Percentiles rank a stretch among this genome's conserved stretches.
Evolutionary conservation across 2,797 vertebrate species (phyloP).

Genomic region (Sebastes taczanowskii): DNA sequence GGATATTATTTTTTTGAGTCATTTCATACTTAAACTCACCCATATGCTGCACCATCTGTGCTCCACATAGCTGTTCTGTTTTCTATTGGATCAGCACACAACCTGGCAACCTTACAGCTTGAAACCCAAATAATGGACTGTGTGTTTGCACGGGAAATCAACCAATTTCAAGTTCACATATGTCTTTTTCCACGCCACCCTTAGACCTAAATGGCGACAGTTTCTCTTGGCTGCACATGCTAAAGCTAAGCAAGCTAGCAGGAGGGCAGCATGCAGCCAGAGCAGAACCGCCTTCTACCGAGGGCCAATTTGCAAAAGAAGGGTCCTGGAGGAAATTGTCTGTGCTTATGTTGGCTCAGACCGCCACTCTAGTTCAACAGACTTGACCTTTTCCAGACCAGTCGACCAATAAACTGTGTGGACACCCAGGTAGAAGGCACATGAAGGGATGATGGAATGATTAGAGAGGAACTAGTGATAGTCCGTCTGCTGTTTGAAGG

Average conservation of each 20-base stretch:
- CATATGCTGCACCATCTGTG: constrained; percentile 74
- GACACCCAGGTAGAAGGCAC: constrained; percentile 63
- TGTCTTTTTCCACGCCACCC: constrained; percentile 52
- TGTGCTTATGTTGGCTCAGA: constrained; percentile 62
- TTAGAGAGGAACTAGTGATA: constrained; percentile 24
- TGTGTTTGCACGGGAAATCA: constrained; percentile 64
- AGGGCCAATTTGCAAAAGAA: constrained; percentile 41
- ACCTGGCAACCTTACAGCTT: constrained; percentile 61
- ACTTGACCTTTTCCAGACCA: constrained; percentile 60
- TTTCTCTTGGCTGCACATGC: constrained; percentile 65
- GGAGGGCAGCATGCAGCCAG: constrained; percentile 54
- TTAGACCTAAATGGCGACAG: constrained; percentile 45
- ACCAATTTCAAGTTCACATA: constrained; percentile 58
- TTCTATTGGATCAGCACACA: constrained; percentile 57
- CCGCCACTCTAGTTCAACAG: constrained; percentile 28
- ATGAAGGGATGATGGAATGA: constrained; percentile 14
- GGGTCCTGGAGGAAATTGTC: constrained; percentile 47
- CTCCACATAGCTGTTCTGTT: constrained; percentile 56
- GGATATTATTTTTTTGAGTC: constrained; percentile 31
- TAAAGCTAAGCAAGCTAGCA: constrained; percentile 48
- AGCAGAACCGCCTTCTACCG: constrained; percentile 41
- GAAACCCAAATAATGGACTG: constrained; percentile 58
- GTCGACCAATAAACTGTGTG: constrained; percentile 48
- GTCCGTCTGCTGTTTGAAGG: constrained; percentile 7
- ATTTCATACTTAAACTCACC: constrained; percentile 58